Evolutionary conservation across 2,888 invertebrate species (phyloP), one percentile per base, ranked within the genome.

Genomic region (Cremastobaeus sp.): DNA sequence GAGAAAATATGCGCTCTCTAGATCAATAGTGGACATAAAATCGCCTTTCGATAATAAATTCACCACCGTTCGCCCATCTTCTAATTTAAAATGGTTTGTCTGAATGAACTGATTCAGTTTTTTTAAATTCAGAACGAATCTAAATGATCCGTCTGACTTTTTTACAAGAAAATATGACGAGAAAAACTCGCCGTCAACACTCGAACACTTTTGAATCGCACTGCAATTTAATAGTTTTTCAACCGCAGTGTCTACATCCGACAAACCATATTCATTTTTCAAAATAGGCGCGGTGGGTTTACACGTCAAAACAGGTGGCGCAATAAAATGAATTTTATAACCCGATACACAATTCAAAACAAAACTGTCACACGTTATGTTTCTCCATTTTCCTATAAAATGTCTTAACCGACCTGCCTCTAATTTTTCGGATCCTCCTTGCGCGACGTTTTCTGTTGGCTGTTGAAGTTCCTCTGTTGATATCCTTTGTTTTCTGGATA

Each of bases 61-160:
- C 15, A 28, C 17, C 5, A 60, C 62, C 1, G 66, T 74, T 35
- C 72, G 59, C 3, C 57, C 48, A 45, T 77, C 72, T 60, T 74
- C 72, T 11, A 78, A 34, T 48, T 77, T 76, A 18, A 77, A 78
- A 39, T 77, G 68, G 3, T 34, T 8, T 2, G 71, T 60, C 1
- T 9, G 1, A 20, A 76, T 65, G 35, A 73, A 76, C 28, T 45
- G 14, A 32, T 78, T 78, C 4, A 76, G 35, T 6, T 52, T 50
- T 45, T 70, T 6, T n/a, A 74, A 41, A 54, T 77, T 78, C 2
- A 76, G 18, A 3, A 78, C 66, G 12, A 73, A 54, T 41, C 76
- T 54, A 30, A 37, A 45, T 1, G 37, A 54, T 1, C 72, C 71
- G 39, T 76, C 41, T 0, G 68, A 39, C 39, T 77, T 76, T n/a